These are phyloP conservation scores for Pungitius pungitius DNA, from an alignment of 2,113 vertebrate genomes.

Conservation along the genomic window DNA sequence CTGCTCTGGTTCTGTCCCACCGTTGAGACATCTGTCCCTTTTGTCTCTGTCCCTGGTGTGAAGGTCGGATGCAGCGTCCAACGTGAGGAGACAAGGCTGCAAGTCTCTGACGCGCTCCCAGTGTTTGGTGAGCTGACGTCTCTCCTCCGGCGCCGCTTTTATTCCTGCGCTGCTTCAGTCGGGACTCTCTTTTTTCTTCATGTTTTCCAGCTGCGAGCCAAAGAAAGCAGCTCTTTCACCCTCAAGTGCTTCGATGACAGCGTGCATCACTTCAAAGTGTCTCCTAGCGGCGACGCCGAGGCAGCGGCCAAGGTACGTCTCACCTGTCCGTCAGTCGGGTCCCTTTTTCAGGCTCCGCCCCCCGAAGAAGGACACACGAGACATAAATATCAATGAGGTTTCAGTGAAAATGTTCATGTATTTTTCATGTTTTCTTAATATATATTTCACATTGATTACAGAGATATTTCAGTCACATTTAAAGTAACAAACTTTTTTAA, in stretches of 20 bases:
- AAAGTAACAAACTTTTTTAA: no score
- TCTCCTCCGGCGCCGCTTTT: no score
- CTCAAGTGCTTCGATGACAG: conserved; percentile 95
- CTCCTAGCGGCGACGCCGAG: conserved; percentile 82
- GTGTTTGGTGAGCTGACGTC: conserved; percentile 85
- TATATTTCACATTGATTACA: no score
- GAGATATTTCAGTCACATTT: no score
- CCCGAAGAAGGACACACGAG: no score
- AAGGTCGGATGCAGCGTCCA: conserved; percentile 88
- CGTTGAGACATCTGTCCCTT: conserved; percentile 3
- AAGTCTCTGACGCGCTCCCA: conserved; percentile 91
- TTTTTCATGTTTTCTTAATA: neutral
- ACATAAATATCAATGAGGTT: no score
- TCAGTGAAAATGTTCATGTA: no score
- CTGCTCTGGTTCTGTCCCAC: neutral
- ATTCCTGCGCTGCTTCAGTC: no score
- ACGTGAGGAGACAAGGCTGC: conserved; percentile 87
- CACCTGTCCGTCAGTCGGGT: neutral
- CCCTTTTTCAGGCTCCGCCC: neutral
- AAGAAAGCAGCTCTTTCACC: conserved; percentile 87
- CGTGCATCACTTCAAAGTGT: conserved; percentile 92
- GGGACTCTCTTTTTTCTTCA: neutral
- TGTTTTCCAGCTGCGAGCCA: conserved; percentile 84
- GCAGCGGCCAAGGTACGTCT: conserved; percentile 87
- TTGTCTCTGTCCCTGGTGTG: neutral